phyloP scores from a whole-genome alignment of 2,113 vertebrate genomes.

The Narcine bancroftii region DNA sequence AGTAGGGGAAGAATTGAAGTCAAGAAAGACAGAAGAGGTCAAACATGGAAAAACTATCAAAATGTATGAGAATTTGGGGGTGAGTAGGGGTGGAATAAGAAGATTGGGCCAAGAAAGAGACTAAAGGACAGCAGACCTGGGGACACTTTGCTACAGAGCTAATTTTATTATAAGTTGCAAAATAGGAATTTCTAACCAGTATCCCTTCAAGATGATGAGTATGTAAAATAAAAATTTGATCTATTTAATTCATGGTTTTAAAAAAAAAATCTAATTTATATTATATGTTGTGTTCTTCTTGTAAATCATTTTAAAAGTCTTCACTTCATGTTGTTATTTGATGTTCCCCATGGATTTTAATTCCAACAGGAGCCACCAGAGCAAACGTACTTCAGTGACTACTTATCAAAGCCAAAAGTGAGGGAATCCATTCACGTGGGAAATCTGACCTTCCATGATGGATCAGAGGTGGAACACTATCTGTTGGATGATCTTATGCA shows the following conservation, averaged over 20 bases:
- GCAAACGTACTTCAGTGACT: constrained; percentile 59
- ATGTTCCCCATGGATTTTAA: not conserved
- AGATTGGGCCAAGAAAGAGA: not conserved
- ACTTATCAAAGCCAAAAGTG: constrained; percentile 63
- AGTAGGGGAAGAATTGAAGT: not conserved
- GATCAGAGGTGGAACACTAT: constrained; percentile 64
- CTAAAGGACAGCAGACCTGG: too few relatives aligned
- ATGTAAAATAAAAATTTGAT: not conserved
- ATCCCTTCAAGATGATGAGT: not conserved
- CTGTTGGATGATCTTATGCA: constrained; percentile 66
- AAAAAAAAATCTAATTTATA: constrained; percentile 6
- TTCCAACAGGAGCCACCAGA: constrained; percentile 59
- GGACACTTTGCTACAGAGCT: not conserved
- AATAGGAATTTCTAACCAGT: not conserved
- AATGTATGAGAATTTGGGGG: not conserved
- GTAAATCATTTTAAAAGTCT: not conserved
- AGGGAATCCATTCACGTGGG: constrained; percentile 72
- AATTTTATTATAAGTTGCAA: not conserved
- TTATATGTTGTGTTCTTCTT: not conserved
- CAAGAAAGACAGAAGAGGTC: not conserved
- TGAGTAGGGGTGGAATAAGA: not conserved
- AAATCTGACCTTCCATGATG: constrained; percentile 64
- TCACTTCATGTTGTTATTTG: not conserved
- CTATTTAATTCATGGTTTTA: not conserved
- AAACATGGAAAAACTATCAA: not conserved